Evolutionary conservation across 2,888 invertebrate genomes (phyloP), one percentile per base, ranked within the genome.

Genomic region (Suillia variegata): DNA sequence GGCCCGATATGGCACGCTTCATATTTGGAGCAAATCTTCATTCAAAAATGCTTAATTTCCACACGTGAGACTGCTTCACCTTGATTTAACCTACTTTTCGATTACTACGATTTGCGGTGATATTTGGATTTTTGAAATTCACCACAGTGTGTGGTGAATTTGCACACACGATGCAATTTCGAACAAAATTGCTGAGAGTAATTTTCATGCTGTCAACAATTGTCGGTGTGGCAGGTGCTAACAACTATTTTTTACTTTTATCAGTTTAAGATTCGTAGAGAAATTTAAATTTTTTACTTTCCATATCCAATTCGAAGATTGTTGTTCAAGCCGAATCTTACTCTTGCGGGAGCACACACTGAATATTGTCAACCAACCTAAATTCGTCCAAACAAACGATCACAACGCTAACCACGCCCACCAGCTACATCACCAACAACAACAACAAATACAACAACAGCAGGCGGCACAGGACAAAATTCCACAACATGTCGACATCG

Each of bases 171-270:
- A 45, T 45, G 45, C 45, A 45, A 45, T 45, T 4, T 20, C 8
- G 17, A 5, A 18, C n/a, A 45, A 45, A 45, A 18, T 45, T 45
- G 45, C 45, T 45, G 45, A 45, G 45, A 45, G 71, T 79, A 78
- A 77, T 78, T 69, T 78, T 80, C 72, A 70, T 80, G 79, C 80
- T 79, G 73, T 79, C 79, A 79, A 78, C 79, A 77, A 78, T 80
- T 76, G 79, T 79, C 73, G 61, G 67, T 61, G 75, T 77, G 57
- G 79, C 80, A 79, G 78, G 79, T 79, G 70, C 70, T 63, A 31
- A 31, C 12, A 6, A 6, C 31, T 12, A 8, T 31, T 12, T 12
- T 12, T 31, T 31, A 38, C 38, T 38, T n/a, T 38, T n/a, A 4
- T n/a, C 15, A 38, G n/a, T n/a, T 38, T 13, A 38, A n/a, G n/a